Conservation (phyloP, 2,888 invertebrate genomes). For the Dasysyrphus tricinctus region DNA sequence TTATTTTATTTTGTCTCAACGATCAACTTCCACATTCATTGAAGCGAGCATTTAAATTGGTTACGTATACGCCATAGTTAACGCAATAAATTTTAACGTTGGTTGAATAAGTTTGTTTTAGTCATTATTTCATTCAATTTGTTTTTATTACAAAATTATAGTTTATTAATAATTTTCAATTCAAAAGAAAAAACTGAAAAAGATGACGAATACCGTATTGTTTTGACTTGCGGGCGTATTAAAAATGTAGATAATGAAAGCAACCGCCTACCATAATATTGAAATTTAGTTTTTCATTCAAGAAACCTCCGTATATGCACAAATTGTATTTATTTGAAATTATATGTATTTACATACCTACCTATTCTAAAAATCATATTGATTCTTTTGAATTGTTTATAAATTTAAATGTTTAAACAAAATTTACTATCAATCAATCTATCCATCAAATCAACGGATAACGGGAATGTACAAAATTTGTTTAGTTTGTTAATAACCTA, state of each 20-base stretch:
- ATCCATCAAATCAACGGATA: too few relatives aligned
- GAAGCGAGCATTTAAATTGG: slow-evolving; percentile 5
- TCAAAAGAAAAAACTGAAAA: neutral
- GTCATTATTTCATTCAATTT: slow-evolving; percentile 7
- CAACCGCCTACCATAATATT: neutral
- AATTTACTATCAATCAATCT: too few relatives aligned
- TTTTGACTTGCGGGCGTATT: neutral
- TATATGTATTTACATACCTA: too few relatives aligned
- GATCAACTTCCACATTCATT: neutral
- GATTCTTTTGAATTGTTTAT: too few relatives aligned
- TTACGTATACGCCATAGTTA: slow-evolving; percentile 33
- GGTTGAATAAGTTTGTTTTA: slow-evolving; percentile 6
- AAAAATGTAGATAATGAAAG: too few relatives aligned
- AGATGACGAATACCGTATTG: neutral
- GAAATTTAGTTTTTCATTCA: neutral
- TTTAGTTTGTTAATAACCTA: too few relatives aligned
- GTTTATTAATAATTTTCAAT: neutral
- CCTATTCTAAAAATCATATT: too few relatives aligned
- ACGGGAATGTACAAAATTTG: too few relatives aligned
- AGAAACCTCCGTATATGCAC: too few relatives aligned
- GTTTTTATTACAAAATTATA: neutral
- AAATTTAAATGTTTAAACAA: too few relatives aligned
- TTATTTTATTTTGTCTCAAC: neutral
- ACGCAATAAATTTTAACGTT: neutral
- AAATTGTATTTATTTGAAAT: too few relatives aligned